Evolutionary conservation across 2,113 vertebrate species (phyloP), one percentile per base, ranked within the genome.

Genomic region (Malurus cyaneus): DNA sequence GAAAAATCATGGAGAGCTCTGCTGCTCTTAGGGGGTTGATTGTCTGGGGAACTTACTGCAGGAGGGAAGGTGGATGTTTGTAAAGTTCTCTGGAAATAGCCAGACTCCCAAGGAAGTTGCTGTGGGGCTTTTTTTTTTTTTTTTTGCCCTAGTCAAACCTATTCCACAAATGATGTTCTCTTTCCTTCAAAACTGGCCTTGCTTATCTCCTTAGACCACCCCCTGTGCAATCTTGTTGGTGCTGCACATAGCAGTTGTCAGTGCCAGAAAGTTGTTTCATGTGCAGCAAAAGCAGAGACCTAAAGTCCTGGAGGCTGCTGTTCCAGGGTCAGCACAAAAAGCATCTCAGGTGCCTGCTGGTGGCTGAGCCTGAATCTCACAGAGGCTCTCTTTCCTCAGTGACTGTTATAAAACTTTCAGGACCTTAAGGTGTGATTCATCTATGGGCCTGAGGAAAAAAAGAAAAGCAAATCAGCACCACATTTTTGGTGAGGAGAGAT

Each of bases 121-220:
- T 49, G 31, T 61, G 21, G 14, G 18, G 0, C 8, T 9, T 49
- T 44, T 19, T 4, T n/a, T n/a, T n/a, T 4, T 9, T 49, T 44
- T 19, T 18, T 46, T 14, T 0, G 0, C 13, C 3, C 7, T 15
- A 10, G 9, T 34, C n/a, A 80, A 76, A 61, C n/a, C 41, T 85
- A 15, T 76, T 72, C 82, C 23, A 69, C 18, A 65, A 49, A 18
- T 49, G 4, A 28, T 72, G 16, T 41, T 78, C 39, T 11, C 17
- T 67, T 53, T 69, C 21, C 46, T 80, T 80, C 59, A 49, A n/a
- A 80, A 80, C 10, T 32, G 31, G 36, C 36, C 36, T 56, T 83
- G 44, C 57, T 82, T 83, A 83, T 83, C 80, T 92, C 36, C 42
- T 82, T 59, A 71, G 62, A 76, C 80, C 41, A 79, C 88, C 21